Conservation (phyloP, 2,888 invertebrate genomes). For the Ypsolopha scabrella region DNA sequence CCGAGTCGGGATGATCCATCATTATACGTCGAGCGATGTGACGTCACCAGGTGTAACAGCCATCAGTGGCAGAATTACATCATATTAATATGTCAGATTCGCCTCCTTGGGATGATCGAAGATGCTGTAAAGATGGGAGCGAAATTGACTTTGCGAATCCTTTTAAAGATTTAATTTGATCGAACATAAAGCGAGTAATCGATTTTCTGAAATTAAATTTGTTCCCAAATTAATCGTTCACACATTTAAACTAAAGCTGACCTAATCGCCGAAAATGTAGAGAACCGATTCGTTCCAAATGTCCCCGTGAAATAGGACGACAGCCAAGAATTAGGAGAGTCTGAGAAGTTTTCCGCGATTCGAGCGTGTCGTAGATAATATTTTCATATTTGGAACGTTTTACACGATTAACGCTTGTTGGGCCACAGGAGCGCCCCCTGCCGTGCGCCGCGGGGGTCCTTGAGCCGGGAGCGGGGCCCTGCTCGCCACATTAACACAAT, state of each 20-base stretch:
- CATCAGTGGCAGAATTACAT: neutral
- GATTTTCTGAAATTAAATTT: too few species aligned
- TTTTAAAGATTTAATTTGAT: too few species aligned
- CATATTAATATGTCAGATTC: constrained; percentile 3
- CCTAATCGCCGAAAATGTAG: too few species aligned
- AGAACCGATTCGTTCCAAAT: neutral
- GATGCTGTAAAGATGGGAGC: neutral
- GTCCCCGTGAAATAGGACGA: neutral
- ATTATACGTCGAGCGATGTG: constrained; percentile 52
- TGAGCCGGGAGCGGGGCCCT: neutral
- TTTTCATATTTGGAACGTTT: constrained; percentile 38
- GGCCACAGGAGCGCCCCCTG: constrained; percentile 40
- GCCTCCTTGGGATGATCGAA: constrained; percentile 15
- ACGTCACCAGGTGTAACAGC: constrained; percentile 45
- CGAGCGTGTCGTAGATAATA: constrained; percentile 36
- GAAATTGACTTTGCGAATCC: too few species aligned
- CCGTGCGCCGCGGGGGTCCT: constrained; percentile 42
- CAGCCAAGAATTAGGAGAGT: neutral
- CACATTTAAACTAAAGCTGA: too few species aligned
- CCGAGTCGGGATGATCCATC: constrained; percentile 50
- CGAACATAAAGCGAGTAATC: too few species aligned
- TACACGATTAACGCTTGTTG: constrained; percentile 6
- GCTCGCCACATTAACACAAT: constrained; percentile 24
- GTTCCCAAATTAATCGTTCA: too few species aligned
- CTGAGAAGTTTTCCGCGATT: constrained; percentile 13